Percentiles rank a stretch among this genome's conserved stretches.
Conservation (phyloP, 2,113 vertebrate genomes). For the Cebus imitator region DNA sequence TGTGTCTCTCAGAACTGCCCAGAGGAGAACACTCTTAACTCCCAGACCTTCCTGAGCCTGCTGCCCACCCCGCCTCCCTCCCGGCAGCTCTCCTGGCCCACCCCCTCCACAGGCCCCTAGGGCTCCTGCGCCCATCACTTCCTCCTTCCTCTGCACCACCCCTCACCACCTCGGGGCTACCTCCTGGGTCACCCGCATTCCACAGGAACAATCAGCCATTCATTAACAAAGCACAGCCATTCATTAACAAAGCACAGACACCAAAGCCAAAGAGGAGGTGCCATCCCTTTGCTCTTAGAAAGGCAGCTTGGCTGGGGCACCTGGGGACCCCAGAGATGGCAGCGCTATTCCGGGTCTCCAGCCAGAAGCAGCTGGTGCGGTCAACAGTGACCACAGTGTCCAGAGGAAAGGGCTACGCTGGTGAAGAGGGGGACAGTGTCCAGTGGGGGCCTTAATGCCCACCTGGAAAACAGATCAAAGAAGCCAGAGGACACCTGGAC, state of each 20-base stretch:
- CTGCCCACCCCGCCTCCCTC: neutral
- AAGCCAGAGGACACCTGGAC: neutral
- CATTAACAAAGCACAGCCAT: fast-evolving
- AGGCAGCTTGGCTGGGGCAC: neutral
- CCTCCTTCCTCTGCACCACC: neutral
- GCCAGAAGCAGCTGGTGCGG: neutral
- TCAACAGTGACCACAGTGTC: neutral
- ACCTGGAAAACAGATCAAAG: neutral
- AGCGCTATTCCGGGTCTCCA: neutral
- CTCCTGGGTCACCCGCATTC: neutral
- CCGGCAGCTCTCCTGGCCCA: neutral
- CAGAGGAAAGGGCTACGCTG: neutral
- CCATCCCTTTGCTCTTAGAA: no score
- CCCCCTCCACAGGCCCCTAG: fast-evolving
- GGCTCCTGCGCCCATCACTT: neutral
- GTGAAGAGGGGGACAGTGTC: neutral
- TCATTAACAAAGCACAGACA: no score
- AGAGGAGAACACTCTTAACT: fast-evolving
- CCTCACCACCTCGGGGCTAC: fast-evolving
- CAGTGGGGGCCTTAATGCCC: neutral
- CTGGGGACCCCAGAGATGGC: fast-evolving
- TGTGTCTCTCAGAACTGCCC: neutral
- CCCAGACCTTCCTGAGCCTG: fast-evolving
- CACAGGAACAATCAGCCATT: neutral
- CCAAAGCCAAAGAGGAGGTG: neutral